phyloP scores from a whole-genome alignment of 2,113 vertebrate species.

The Cisticola juncidis region DNA sequence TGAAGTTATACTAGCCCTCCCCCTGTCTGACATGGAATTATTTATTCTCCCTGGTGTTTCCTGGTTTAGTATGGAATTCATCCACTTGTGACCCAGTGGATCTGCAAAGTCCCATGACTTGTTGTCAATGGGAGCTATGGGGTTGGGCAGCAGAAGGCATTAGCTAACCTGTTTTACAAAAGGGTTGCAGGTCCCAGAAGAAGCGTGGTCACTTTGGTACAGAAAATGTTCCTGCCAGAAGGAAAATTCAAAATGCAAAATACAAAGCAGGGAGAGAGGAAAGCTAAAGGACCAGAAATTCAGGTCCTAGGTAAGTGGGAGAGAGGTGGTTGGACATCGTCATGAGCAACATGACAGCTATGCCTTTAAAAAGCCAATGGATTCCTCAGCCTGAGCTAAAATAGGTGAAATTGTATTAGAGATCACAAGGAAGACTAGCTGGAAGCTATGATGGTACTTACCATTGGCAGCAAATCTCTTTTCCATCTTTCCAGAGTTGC shows the following conservation, averaged over 20 bases:
- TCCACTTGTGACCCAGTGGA: background rate
- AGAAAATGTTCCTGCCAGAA: background rate
- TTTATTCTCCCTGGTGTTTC: background rate
- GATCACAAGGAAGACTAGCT: background rate
- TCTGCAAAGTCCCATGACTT: background rate
- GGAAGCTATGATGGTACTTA: background rate
- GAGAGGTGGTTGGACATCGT: background rate
- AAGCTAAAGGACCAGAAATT: background rate
- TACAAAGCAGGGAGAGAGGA: background rate
- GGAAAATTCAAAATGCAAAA: background rate
- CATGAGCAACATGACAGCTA: background rate
- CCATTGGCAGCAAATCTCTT: background rate
- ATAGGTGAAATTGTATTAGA: background rate
- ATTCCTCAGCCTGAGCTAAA: background rate
- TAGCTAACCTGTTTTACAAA: background rate
- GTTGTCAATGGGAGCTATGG: background rate
- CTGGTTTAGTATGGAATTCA: background rate
- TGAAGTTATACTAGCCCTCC: background rate
- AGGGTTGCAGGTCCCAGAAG: background rate
- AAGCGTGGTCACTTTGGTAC: background rate
- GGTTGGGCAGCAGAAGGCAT: background rate
- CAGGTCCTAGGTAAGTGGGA: background rate
- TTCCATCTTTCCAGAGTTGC: background rate
- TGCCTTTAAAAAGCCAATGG: background rate
- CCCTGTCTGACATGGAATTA: background rate